A percentile compares a stretch with the other conserved stretches of the same genome.
These are phyloP conservation scores for Sinosuthora webbiana DNA, from an alignment of 2,113 vertebrate genomes.

Conservation along the genomic window DNA sequence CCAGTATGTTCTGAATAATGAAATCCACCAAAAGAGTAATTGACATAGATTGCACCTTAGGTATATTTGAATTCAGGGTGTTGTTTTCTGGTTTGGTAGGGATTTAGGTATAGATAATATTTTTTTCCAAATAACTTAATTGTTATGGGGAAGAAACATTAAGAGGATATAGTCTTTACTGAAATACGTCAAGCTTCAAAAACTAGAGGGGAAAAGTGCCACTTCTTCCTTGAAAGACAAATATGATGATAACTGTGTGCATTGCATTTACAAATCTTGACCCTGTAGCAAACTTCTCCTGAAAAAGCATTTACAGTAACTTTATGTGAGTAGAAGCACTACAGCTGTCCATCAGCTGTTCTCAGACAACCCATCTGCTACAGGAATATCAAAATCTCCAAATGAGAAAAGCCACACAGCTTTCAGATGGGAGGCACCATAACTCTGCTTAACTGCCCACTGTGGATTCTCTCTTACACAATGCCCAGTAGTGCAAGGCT, in stretches of 20 bases:
- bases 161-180: background rate
- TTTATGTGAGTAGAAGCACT: background rate
- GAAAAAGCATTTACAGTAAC: background rate
- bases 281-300: background rate
- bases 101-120: background rate
- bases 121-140: background rate
- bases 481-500: background rate
- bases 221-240: background rate
- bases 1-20: background rate
- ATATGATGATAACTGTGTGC: background rate
- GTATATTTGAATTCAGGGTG: background rate
- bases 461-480: background rate
- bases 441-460: background rate
- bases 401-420: background rate
- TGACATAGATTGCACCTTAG: background rate
- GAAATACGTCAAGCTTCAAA: background rate
- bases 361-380: background rate
- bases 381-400: background rate
- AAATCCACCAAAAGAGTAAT: background rate
- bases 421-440: background rate
- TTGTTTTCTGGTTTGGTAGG: background rate
- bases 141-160: background rate
- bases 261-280: background rate
- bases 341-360: background rate
- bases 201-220: background rate